Base-by-base conservation (phyloP, 1,140 invertebrate genomes). In the Dinothrombium tinctorium region DNA sequence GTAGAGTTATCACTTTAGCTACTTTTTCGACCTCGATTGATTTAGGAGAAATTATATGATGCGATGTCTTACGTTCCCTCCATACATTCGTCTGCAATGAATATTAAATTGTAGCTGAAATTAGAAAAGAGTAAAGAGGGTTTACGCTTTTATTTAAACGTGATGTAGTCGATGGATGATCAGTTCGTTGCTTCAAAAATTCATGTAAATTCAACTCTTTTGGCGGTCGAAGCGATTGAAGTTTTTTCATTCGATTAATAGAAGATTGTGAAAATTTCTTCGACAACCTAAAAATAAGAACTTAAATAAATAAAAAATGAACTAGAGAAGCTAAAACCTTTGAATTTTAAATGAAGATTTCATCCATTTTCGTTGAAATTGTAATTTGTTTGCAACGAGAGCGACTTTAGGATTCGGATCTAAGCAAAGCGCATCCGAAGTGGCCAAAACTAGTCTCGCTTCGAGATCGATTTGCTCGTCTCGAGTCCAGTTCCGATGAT, bases 391-490 rank as follows among this genome's bases (percentile, higher is more conserved):
- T 20, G 72, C 68, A 33, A 75, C 62, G 29, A 80, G 58, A 21
- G 73, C 72, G 14, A 83, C 71, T 19, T 73, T 65, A 4, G 78
- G 77, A 50, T 77, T 72, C 2, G 83, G 79, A 56, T 86, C 79
- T 12, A 89, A 62, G 55, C 80, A 89, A 2, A 92, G 59, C 19
- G 77, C 76, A 29, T 78, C 76, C 37, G 76, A 70, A 7, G 77
- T 79, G 15, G 77, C 76, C 48, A 80, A 63, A 14, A 89, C 66
- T 38, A 89, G 56, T 78, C 49, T 44, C 8, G 52, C 48, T 56
- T 90, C 84, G 33, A 89, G 52, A 8, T 69, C 60, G 40, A 76
- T 64, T 24, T 72, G 67, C 46, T 86, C 81, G 43, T 87, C 77
- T 12, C 70, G 65, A 33, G 71, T 73, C 72, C 72, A 78, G 15